phyloP scores from a whole-genome alignment of 2,113 vertebrate genomes.

The Engystomops pustulosus region DNA sequence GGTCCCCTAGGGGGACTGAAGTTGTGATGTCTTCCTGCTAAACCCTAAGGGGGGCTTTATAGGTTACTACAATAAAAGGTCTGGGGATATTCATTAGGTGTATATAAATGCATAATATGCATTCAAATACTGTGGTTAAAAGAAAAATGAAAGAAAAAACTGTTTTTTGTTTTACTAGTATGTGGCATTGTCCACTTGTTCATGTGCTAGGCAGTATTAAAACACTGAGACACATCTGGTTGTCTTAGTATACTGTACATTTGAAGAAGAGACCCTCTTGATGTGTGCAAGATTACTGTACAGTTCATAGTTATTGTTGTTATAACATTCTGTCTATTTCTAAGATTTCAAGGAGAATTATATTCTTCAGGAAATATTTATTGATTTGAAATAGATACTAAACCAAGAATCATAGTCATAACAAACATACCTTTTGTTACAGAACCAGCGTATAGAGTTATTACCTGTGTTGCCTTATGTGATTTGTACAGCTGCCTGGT shows the following conservation, averaged over 20 bases:
- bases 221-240: background rate
- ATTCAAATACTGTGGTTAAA: too few relatives aligned
- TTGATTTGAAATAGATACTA: background rate
- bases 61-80: too few relatives aligned
- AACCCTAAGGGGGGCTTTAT: too few relatives aligned
- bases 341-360: background rate
- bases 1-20: too few relatives aligned
- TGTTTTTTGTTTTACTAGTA: too few relatives aligned
- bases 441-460: background rate
- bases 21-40: too few relatives aligned
- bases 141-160: too few relatives aligned
- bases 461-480: conserved; percentile 29
- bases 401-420: background rate
- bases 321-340: background rate
- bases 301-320: background rate
- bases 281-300: background rate
- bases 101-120: too few relatives aligned
- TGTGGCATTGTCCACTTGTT: too few relatives aligned
- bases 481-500: conserved; percentile 12
- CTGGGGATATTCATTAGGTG: too few relatives aligned
- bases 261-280: too few relatives aligned
- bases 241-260: too few relatives aligned
- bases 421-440: background rate
- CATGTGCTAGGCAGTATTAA: background rate
- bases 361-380: background rate